phyloP scores from a whole-genome alignment of 2,888 invertebrate species.

The Leptogaster cylindrica region DNA sequence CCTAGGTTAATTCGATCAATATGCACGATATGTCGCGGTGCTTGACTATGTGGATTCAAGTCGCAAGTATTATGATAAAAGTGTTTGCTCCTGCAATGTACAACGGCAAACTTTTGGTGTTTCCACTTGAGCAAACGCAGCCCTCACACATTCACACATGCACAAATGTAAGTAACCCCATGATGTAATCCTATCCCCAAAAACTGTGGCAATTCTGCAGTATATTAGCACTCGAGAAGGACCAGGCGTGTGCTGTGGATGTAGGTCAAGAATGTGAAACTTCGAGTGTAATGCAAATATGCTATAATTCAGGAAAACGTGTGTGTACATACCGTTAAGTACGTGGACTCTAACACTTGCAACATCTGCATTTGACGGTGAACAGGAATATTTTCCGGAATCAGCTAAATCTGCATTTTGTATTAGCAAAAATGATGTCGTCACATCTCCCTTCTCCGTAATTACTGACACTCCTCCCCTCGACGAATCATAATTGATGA shows the following conservation, averaged over 20 bases:
- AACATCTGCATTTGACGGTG: constrained; percentile 80
- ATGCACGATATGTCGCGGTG: background rate
- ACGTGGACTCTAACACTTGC: constrained; percentile 81
- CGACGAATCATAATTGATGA: constrained; percentile 80
- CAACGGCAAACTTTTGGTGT: too few relatives aligned
- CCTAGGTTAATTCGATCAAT: background rate
- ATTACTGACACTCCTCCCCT: constrained; percentile 80
- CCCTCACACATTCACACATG: background rate
- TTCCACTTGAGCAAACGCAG: too few relatives aligned
- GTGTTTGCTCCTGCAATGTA: constrained; percentile 5
- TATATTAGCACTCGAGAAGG: constrained; percentile 16
- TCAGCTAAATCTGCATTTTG: constrained; percentile 77
- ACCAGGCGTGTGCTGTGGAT: too few relatives aligned
- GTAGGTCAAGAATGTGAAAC: constrained; percentile 35
- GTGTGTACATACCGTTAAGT: constrained; percentile 73
- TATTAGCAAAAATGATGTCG: constrained; percentile 79
- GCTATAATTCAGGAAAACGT: constrained; percentile 36
- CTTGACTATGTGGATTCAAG: background rate
- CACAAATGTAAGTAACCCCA: too few relatives aligned
- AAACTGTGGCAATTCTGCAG: background rate
- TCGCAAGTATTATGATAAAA: constrained; percentile 12
- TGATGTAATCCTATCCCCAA: constrained; percentile 22
- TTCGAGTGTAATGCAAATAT: constrained; percentile 43
- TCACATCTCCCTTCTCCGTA: constrained; percentile 81
- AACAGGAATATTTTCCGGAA: constrained; percentile 81